Evolutionary conservation across 2,797 vertebrate genomes (phyloP).

Genomic region (Rallus crepitans): DNA sequence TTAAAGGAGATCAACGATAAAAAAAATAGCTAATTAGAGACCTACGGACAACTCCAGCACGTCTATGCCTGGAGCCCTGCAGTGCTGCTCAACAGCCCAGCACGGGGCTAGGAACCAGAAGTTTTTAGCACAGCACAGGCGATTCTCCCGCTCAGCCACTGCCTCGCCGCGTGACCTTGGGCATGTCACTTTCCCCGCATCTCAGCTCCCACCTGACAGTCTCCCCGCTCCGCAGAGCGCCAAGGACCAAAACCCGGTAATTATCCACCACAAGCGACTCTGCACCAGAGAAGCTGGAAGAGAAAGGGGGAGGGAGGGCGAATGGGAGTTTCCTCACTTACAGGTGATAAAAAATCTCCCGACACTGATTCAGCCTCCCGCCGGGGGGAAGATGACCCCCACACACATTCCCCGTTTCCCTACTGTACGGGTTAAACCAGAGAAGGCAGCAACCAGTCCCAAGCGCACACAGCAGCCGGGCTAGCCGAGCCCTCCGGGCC

Average conservation of each 20-base stretch:
- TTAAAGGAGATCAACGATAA: not conserved
- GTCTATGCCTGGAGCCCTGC: not conserved
- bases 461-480: not conserved
- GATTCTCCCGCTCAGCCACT: not conserved
- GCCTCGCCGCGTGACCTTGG: slow-evolving; percentile 37
- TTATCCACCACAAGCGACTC: not conserved
- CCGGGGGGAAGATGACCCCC: fast-evolving
- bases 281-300: not conserved
- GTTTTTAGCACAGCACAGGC: not conserved
- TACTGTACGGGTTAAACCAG: fast-evolving
- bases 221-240: not conserved
- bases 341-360: not conserved
- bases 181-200: not conserved
- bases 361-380: fast-evolving
- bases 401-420: too few species aligned
- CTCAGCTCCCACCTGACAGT: not conserved
- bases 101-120: not conserved
- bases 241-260: not conserved
- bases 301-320: fast-evolving
- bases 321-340: not conserved
- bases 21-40: not conserved
- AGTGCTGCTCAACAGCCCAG: not conserved
- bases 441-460: not conserved
- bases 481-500: not conserved
- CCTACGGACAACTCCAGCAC: not conserved